Base-by-base conservation (phyloP, 2,797 vertebrate genomes). In the Mastacembelus armatus region DNA sequence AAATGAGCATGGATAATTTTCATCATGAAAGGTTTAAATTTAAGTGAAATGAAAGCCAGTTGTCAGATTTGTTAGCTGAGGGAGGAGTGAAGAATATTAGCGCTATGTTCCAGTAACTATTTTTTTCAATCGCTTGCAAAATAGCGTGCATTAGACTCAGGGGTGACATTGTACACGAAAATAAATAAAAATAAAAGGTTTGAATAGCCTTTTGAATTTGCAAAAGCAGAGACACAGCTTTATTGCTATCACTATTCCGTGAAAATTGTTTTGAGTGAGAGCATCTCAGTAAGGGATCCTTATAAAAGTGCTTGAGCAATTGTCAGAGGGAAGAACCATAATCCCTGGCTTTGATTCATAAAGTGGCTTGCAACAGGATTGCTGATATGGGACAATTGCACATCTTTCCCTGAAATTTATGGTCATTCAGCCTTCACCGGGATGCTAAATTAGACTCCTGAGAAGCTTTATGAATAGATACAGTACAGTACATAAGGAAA, bases 381-480 rank as follows among this genome's bases (percentile, higher is more conserved):
- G 57, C 74, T 66, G 66, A 87, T 81, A 56, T 51, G 67, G 64
- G 74, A 77, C 71, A 74, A 71, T 78, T 74, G 44, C 66, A 70
- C 59, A 47, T 70, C 24, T 68, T 74, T 58, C 38, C 10, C 9
- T 62, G 30, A 84, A 81, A 85, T 80, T 5, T 66, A 82, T 32
- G 43, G 55, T 58, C 66, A 43, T 79, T 67, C 68, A 40, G 55
- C 50, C 61, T 44, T 39, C 54, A 10, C 30, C 49, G 52, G 33
- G 74, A 79, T 57, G 60, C 56, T 60, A 60, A 77, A 79, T 83
- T 56, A 81, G 61, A 65, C 71, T 76, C 61, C 32, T 3, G 49
- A 66, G 73, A 57, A 71, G 71, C 60, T 71, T 60, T 57, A 45
- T 71, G 70, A 82, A 76, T 58, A 71, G 71, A 85, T 40, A 21